Percentiles rank a stretch among this genome's conserved stretches.
Evolutionary conservation across 2,888 invertebrate species (phyloP).

Genomic region (Apocheima hispidaria): DNA sequence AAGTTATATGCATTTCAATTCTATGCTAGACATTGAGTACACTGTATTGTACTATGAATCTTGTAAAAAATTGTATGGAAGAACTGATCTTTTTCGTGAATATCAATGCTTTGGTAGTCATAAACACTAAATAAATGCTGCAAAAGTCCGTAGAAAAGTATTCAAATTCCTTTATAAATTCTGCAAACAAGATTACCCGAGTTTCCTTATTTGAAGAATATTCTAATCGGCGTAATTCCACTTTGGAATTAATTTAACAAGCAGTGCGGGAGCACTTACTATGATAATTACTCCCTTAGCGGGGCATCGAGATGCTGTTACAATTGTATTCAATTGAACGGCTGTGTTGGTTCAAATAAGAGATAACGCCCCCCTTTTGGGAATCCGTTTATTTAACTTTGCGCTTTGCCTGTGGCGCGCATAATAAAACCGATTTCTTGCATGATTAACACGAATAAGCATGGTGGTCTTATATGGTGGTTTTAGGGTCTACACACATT

Average conservation of each 20-base stretch:
- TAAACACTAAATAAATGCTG: not conserved
- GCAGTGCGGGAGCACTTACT: slow-evolving; percentile 18
- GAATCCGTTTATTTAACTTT: not conserved
- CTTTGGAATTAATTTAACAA: slow-evolving; percentile 31
- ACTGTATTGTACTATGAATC: no score
- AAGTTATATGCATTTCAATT: no score
- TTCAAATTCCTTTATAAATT: slow-evolving; percentile 20
- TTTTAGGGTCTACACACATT: no score
- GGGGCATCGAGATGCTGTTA: slow-evolving; percentile 6
- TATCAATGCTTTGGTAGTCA: no score
- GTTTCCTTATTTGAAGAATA: slow-evolving; percentile 34
- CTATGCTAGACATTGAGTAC: no score
- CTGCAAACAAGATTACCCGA: slow-evolving; percentile 20
- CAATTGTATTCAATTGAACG: slow-evolving; percentile 27
- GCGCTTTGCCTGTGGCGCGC: not conserved
- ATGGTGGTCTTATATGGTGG: no score
- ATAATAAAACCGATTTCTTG: not conserved
- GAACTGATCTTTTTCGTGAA: no score
- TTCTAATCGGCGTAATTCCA: slow-evolving; percentile 31
- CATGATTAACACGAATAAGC: no score
- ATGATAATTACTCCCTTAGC: slow-evolving; percentile 25
- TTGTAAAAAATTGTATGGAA: no score
- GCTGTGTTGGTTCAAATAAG: slow-evolving; percentile 21
- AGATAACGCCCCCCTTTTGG: slow-evolving; percentile 2
- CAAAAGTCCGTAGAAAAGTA: not conserved